A percentile compares a stretch with the other conserved stretches of the same genome.
Conservation (phyloP, 1,140 invertebrate genomes). For the Euborellia annulipes region DNA sequence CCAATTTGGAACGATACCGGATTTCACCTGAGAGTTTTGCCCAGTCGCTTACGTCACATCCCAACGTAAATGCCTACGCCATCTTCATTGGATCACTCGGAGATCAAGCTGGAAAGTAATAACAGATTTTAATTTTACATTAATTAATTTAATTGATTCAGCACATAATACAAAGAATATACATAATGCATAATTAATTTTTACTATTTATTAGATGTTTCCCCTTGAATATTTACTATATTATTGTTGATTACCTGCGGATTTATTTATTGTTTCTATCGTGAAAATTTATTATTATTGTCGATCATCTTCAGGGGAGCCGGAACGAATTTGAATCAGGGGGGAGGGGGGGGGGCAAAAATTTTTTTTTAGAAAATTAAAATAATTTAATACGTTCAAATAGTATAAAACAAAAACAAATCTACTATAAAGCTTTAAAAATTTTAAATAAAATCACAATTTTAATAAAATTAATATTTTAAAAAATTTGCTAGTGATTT, state of each 20-base stretch:
- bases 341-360: too few relatives aligned
- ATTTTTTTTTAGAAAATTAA: too few relatives aligned
- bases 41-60: slow-evolving; percentile 52
- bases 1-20: slow-evolving; percentile 88
- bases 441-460: too few relatives aligned
- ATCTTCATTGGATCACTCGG: slow-evolving; percentile 92
- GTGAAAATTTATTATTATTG: background rate
- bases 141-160: background rate
- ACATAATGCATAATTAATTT: background rate
- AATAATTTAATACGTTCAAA: too few relatives aligned
- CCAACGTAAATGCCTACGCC: slow-evolving; percentile 69
- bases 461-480: too few relatives aligned
- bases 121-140: slow-evolving; percentile 2
- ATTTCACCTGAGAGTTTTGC: slow-evolving; percentile 64
- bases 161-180: background rate
- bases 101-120: slow-evolving; percentile 70
- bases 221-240: background rate
- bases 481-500: too few relatives aligned
- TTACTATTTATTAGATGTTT: background rate
- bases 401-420: too few relatives aligned
- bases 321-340: too few relatives aligned
- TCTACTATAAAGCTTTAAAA: too few relatives aligned
- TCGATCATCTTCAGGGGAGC: too few relatives aligned
- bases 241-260: slow-evolving; percentile 2
- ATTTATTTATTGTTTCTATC: slow-evolving; percentile 1